Base-by-base conservation (phyloP, 30 jellyfish, hydroid and myxozoan species). In the Rhopilema esculentum region DNA sequence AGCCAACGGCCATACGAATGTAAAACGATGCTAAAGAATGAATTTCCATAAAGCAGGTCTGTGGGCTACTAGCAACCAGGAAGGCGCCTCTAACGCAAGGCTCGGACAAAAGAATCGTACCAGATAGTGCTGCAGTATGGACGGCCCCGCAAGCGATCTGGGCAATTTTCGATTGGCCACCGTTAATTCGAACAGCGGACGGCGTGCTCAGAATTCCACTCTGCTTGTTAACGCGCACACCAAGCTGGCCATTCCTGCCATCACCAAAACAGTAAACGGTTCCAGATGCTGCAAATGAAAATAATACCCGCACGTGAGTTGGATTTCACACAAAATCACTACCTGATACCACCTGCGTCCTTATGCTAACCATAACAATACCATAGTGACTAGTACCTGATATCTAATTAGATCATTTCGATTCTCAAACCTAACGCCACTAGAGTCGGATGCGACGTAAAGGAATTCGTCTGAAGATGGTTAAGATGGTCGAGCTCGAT, bases 41-140 rank as follows among this genome's bases (percentile, higher is more conserved):
- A n/a, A n/a, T n/a, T n/a, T n/a, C n/a, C n/a, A n/a, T n/a, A n/a
- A n/a, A n/a, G n/a, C n/a, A n/a, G n/a, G n/a, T n/a, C n/a, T n/a
- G n/a, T n/a, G n/a, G 57, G 57, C 12, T 2, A 40, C 9, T 2
- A 40, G 57, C 12, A 12, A 2, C 57, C 57, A 12, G 12, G 12
- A 40, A 12, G 57, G 57, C 9, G 57, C 57, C 12, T 12, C 9
- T 12, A 40, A 40, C 9, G 6, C 12, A 12, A 12, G 9, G 57
- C 9, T 12, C 6, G 57, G 57, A 12, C 6, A 40, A 40, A 40
- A 12, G 6, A 12, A 40, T 6, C 62, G 77, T 77, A 95, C 99
- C 99, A 79, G 97, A 73, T 4, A 95, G 82, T 1, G 99, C 99
- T 0, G 99, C 99, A 17, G 98, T 95, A 61, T 95, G 99, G 26